phyloP scores from a whole-genome alignment of 1,140 invertebrate genomes.

The Tenebrio molitor region DNA sequence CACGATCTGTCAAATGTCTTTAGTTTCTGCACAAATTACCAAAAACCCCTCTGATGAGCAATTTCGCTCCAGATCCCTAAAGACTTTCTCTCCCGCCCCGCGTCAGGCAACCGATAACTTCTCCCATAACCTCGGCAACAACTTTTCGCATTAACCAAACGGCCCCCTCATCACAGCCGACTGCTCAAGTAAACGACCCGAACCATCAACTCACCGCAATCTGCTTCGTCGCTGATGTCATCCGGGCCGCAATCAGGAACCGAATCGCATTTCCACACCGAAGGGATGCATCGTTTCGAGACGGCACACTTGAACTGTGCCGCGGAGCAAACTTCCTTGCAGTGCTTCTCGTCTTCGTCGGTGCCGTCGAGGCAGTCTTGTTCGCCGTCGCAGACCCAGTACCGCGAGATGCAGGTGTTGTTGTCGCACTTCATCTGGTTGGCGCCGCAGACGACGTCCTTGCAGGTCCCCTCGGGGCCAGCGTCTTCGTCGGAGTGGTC shows the following conservation, averaged over 20 bases:
- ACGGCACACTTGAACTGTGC: slow-evolving; percentile 74
- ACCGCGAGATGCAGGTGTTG: slow-evolving; percentile 74
- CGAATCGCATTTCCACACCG: slow-evolving; percentile 80
- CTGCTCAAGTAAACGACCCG: not conserved
- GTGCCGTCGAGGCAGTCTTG: slow-evolving; percentile 76
- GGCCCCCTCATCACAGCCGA: too few species aligned
- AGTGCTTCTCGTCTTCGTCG: slow-evolving; percentile 74
- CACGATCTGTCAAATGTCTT: not conserved
- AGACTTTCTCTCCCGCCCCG: too few species aligned
- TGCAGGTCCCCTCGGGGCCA: slow-evolving; percentile 69
- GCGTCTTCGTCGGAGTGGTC: slow-evolving; percentile 86
- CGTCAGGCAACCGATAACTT: too few species aligned
- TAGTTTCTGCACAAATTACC: too few species aligned
- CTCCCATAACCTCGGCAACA: too few species aligned
- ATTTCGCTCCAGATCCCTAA: too few species aligned
- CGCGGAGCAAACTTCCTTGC: slow-evolving; percentile 67
- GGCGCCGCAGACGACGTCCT: slow-evolving; percentile 54
- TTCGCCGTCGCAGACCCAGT: slow-evolving; percentile 78
- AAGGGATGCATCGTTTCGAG: slow-evolving; percentile 78
- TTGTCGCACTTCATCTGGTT: slow-evolving; percentile 68
- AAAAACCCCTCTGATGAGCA: too few species aligned
- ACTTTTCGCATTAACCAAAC: too few species aligned
- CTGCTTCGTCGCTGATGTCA: slow-evolving; percentile 72
- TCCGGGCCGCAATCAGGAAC: slow-evolving; percentile 75
- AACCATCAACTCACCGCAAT: slow-evolving; percentile 61